These are phyloP conservation scores for Ectobius pallidus DNA, from an alignment of 2,888 invertebrate genomes.

Conservation along the genomic window DNA sequence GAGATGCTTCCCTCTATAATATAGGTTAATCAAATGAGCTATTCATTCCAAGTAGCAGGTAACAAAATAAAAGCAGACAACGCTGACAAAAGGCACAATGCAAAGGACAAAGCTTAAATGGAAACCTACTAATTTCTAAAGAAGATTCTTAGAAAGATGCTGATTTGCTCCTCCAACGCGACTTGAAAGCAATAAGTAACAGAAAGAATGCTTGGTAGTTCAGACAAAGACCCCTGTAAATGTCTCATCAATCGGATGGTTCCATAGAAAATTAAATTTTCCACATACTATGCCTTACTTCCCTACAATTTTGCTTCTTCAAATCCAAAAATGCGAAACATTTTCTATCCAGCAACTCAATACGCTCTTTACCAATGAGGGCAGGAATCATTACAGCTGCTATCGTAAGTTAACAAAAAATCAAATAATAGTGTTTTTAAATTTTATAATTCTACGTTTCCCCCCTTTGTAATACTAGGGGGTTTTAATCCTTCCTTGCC, in stretches of 20 bases:
- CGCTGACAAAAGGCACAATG: slow-evolving; percentile 6
- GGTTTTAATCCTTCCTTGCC: too few relatives aligned
- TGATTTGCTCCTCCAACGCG: slow-evolving; percentile 7
- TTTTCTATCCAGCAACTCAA: too few relatives aligned
- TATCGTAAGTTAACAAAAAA: too few relatives aligned
- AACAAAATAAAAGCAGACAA: neutral
- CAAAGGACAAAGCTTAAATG: slow-evolving; percentile 9
- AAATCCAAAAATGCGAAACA: too few relatives aligned
- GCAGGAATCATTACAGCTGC: too few relatives aligned
- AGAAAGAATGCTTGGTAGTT: neutral
- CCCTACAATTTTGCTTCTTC: too few relatives aligned
- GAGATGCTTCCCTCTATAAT: slow-evolving; percentile 12
- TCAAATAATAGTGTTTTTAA: too few relatives aligned
- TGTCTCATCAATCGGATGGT: neutral
- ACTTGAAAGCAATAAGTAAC: neutral
- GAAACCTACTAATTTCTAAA: slow-evolving; percentile 35
- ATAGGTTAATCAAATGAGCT: slow-evolving; percentile 30
- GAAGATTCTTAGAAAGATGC: slow-evolving; percentile 35
- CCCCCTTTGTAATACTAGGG: too few relatives aligned
- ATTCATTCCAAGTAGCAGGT: slow-evolving; percentile 19
- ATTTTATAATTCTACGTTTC: too few relatives aligned
- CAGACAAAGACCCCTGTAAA: neutral
- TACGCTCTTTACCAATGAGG: too few relatives aligned
- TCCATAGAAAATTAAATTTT: slow-evolving; percentile 6
- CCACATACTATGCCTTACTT: neutral